A percentile compares a stretch with the other conserved stretches of the same genome.
These are phyloP conservation scores for Elgaria multicarinata DNA, from an alignment of 2,113 vertebrate genomes.

Conservation along the genomic window DNA sequence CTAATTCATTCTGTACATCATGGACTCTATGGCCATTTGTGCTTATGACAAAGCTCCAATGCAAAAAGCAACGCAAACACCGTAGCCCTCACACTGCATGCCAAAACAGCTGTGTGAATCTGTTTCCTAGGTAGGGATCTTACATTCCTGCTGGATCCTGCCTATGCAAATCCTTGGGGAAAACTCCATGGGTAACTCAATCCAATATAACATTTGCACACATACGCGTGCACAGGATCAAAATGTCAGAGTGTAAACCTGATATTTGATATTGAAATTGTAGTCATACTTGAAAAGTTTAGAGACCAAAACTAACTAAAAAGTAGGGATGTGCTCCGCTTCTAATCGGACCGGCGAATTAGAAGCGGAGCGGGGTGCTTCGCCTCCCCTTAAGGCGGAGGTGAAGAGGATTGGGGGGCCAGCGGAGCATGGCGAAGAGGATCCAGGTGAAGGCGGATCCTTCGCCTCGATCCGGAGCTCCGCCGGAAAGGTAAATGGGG, in stretches of 20 bases:
- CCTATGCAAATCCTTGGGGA: not conserved
- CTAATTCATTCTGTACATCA: not conserved
- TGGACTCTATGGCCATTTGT: not conserved
- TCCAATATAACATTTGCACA: not conserved
- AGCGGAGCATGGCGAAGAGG: too few species aligned
- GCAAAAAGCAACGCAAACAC: not conserved
- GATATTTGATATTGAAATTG: slow-evolving; percentile 11
- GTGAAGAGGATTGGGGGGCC: too few species aligned
- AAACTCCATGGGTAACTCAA: not conserved
- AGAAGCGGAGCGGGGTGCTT: too few species aligned
- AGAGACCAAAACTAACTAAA: not conserved
- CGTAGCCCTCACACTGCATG: not conserved
- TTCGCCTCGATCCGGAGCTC: too few species aligned
- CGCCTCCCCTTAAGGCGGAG: too few species aligned
- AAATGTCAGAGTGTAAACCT: not conserved
- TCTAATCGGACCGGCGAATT: too few species aligned
- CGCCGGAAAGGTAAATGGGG: too few species aligned
- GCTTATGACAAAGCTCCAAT: not conserved
- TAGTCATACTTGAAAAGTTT: slow-evolving; percentile 31
- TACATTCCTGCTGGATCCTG: not conserved
- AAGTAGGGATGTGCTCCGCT: too few species aligned
- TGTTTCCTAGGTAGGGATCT: not conserved
- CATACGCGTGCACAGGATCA: not conserved
- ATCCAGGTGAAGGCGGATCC: too few species aligned
- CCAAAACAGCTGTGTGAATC: not conserved